Evolutionary conservation across 2,888 invertebrate genomes (phyloP).

Genomic region (Noctua comes): DNA sequence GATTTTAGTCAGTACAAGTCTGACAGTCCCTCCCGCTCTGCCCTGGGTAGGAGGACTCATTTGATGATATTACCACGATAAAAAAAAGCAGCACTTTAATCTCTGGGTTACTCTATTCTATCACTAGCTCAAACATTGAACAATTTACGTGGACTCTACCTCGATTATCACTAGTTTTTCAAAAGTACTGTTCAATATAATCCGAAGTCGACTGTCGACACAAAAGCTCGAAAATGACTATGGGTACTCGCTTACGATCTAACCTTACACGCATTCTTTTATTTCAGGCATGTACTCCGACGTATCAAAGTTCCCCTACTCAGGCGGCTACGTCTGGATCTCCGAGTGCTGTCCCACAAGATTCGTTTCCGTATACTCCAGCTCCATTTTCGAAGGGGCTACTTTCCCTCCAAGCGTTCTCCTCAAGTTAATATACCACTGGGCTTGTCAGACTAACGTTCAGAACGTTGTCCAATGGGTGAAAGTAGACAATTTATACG

Average conservation of each 20-base stretch:
- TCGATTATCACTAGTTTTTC: too few species aligned
- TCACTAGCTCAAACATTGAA: not conserved
- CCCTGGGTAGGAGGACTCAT: too few species aligned
- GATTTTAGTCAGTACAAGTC: too few species aligned
- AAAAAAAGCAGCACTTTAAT: too few species aligned
- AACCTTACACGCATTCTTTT: not conserved
- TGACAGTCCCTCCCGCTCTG: too few species aligned
- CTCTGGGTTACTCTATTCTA: too few species aligned
- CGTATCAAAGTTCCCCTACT: conserved; percentile 95
- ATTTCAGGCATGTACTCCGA: conserved; percentile 95
- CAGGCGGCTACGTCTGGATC: conserved; percentile 98
- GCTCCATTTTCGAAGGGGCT: conserved; percentile 96
- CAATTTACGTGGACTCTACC: not conserved
- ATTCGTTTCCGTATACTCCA: conserved; percentile 96
- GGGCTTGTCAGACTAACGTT: conserved; percentile 97
- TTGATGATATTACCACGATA: too few species aligned
- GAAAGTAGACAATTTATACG: conserved; percentile 90
- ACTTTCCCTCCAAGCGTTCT: conserved; percentile 95
- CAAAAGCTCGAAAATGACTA: too few species aligned
- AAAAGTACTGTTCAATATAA: not conserved
- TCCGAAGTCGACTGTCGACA: not conserved
- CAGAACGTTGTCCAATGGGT: conserved; percentile 97
- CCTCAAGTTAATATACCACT: conserved; percentile 96
- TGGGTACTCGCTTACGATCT: too few species aligned
- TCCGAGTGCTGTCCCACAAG: conserved; percentile 96